Evolutionary conservation across 2,888 invertebrate genomes (phyloP).

Genomic region (Drosophila monieri): DNA sequence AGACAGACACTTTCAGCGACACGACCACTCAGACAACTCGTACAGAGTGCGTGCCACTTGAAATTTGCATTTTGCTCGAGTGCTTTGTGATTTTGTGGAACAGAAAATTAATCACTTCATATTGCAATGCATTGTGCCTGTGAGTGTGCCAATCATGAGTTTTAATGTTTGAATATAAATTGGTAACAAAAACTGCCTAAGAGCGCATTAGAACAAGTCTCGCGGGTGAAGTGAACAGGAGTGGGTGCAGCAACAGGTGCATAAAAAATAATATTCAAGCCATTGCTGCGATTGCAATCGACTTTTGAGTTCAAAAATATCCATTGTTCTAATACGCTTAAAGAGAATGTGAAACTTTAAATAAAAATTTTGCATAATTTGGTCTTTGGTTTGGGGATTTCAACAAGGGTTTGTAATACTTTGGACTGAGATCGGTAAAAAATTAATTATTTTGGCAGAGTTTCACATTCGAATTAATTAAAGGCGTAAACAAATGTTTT

Average conservation of each 20-base stretch:
- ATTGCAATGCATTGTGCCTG: constrained; percentile 82
- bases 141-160: constrained; percentile 68
- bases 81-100: constrained; percentile 31
- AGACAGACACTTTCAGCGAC: constrained; percentile 76
- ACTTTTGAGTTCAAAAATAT: not conserved
- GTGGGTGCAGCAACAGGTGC: constrained; percentile 19
- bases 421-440: constrained; percentile 2
- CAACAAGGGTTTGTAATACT: constrained; percentile 1
- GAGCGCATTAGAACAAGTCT: constrained; percentile 75
- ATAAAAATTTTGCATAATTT: not conserved
- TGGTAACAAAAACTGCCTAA: constrained; percentile 33
- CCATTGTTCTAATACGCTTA: constrained; percentile 65
- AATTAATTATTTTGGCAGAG: constrained; percentile 13
- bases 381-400: not conserved
- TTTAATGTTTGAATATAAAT: constrained; percentile 51
- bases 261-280: not conserved
- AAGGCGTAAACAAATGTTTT: constrained; percentile 58
- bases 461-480: constrained; percentile 52
- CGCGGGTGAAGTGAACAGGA: constrained; percentile 22
- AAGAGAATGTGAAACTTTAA: constrained; percentile 61
- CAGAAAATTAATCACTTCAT: constrained; percentile 35
- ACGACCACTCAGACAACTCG: constrained; percentile 82
- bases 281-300: constrained; percentile 52
- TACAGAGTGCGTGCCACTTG: constrained; percentile 78
- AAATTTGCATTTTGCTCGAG: constrained; percentile 80